Evolutionary conservation across 37 sponge, comb jelly and placozoan species (phyloP), one percentile per base, ranked within the genome.

Genomic region (Bolinopsis microptera): DNA sequence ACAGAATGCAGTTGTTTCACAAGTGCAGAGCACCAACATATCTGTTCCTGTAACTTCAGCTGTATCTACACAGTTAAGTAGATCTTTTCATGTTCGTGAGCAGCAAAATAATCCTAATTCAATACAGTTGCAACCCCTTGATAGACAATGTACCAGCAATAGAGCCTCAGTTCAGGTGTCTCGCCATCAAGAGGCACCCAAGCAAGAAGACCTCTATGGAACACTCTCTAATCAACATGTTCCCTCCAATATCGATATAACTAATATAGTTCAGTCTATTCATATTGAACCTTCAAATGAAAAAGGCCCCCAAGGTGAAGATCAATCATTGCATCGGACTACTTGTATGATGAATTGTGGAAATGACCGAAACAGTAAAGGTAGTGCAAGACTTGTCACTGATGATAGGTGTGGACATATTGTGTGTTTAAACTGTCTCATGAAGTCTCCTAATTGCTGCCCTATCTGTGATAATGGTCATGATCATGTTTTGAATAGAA

Each of bases 321-420:
- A 77, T 28, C 80, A 35, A 35, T 0, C 80, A 35, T 3, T 32
- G 80, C 80, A 86, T 0, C 40, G 48, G 3, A 40, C 34, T 39
- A 40, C 90, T 24, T 86, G 90, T 38, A 86, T 86, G 90, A 38
- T 38, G 48, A 86, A 86, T 39, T 86, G 90, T 86, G 90, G 80
- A 33, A 77, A 77, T 77, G 33, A 77, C 32, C 28, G 33, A 34
- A 27, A 35, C 35, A 77, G 80, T 77, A 77, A 77, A 77, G 80
- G 90, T 48, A 39, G 32, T 22, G 38, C 90, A 3, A 38, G 61
- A 39, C 48, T 86, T 35, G 90, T 86, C 0, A 86, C 41, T 24
- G 90, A 86, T 86, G 41, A 39, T n/a, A 24, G 90, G 0, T 86
- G 90, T 86, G 90, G 90, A 5, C 90, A 86, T 41, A 16, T 34